Conservation (phyloP, 1,140 invertebrate species). For the Pantala flavescens region DNA sequence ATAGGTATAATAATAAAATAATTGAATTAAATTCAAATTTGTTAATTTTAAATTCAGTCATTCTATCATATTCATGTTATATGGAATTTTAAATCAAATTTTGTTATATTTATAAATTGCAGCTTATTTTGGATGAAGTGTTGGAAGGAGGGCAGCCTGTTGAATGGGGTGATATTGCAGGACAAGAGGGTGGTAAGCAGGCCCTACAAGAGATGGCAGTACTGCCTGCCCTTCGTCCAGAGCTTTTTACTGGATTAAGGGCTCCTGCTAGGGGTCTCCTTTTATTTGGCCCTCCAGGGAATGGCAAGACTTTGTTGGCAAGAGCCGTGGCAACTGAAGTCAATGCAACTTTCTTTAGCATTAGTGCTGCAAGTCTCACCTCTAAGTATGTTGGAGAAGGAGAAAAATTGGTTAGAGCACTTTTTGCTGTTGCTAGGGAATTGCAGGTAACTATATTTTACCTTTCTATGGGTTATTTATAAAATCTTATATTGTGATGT, state of each 20-base stretch:
- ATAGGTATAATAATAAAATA: too few species aligned
- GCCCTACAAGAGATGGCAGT: constrained; percentile 97
- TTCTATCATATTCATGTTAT: too few species aligned
- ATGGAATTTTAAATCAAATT: too few species aligned
- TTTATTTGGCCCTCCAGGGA: constrained; percentile 91
- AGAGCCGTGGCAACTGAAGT: constrained; percentile 83
- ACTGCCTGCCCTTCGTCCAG: constrained; percentile 85
- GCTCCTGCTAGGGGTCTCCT: constrained; percentile 86
- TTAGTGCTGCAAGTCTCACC: constrained; percentile 94
- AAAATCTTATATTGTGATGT: too few species aligned
- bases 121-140: constrained; percentile 44
- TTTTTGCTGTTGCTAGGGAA: constrained; percentile 89
- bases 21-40: too few species aligned
- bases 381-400: constrained; percentile 97
- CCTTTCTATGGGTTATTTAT: not conserved
- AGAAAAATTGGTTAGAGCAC: constrained; percentile 90
- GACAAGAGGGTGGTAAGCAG: constrained; percentile 83
- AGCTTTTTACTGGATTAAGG: constrained; percentile 85
- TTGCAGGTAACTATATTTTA: constrained; percentile 47
- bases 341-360: constrained; percentile 91
- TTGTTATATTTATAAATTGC: too few species aligned
- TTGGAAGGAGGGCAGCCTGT: constrained; percentile 68
- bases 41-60: too few species aligned
- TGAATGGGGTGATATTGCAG: constrained; percentile 89
- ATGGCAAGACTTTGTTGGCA: constrained; percentile 86